Base-by-base conservation (phyloP, 2,888 invertebrate genomes). In the Harmothoe impar region DNA sequence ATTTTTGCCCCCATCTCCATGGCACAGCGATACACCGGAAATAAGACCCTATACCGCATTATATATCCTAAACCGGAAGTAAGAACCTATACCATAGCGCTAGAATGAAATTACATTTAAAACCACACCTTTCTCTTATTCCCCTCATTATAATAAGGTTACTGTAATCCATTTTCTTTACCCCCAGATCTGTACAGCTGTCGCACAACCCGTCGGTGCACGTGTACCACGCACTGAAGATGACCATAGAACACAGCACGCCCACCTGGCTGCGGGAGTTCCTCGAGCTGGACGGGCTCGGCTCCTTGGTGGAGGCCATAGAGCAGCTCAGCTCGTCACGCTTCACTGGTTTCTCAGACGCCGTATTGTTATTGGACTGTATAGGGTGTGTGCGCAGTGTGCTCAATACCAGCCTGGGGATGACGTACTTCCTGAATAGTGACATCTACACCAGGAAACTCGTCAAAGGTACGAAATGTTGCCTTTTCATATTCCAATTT, bases 201-300 rank as follows among this genome's bases (percentile, higher is more conserved):
- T 93, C 94, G 23, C 93, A 94, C 92, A 94, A 93, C 89, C 94
- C 12, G 92, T 94, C 90, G 23, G 90, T 90, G 31, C 94, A 94
- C 91, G 94, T 94, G 91, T 94, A 94, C 92, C 94, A 94, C 91
- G 94, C 94, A 0, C 92, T 95, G 43, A 92, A 93, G 25, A 92
- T 93, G 54, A 93, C 94, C 62, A 92, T 95, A 43, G 94, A 94
- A 62, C 93, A 92, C 84, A 93, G 94, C 91, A 92, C 92, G 52
- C 94, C 95, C 84, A 93, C 94, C 90, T 96, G 96, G 96, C 94
- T 96, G 91, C 93, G 95, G 92, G 96, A 96, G 90, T 96, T 96
- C 92, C 93, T 96, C 89, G 94, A 95, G 56, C 93, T 95, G 90
- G 96, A 96, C 91, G 96, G 96, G 0, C 93, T 96, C 68, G 95